Evolutionary conservation across 2,113 vertebrate genomes (phyloP).

Genomic region (Onychorhynchus coronatus): DNA sequence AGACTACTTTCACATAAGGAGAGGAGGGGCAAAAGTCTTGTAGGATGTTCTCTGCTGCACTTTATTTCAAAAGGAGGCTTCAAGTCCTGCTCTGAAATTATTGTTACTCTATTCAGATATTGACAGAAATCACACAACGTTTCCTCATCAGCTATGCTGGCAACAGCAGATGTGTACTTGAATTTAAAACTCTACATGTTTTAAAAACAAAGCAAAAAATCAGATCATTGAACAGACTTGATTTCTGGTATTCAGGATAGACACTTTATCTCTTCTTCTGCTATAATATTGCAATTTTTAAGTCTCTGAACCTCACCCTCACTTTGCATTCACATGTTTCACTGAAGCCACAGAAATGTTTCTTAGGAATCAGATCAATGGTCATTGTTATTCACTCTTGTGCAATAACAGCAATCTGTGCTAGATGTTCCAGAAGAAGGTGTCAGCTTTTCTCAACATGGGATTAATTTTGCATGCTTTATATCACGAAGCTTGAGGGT

Average conservation of each 20-base stretch:
- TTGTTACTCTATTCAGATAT: not conserved
- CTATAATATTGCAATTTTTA: not conserved
- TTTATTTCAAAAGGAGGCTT: not conserved
- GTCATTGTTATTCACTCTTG: not conserved
- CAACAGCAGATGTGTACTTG: not conserved
- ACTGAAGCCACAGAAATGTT: not conserved
- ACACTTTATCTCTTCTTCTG: not conserved
- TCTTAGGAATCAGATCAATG: not conserved
- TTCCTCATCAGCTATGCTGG: not conserved
- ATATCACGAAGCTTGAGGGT: not conserved
- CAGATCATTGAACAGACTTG: not conserved
- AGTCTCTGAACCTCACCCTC: not conserved
- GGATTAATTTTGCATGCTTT: not conserved
- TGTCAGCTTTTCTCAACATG: not conserved
- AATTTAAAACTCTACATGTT: not conserved
- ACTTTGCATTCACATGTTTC: not conserved
- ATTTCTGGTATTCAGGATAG: not conserved
- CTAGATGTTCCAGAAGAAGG: not conserved
- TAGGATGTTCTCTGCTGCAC: not conserved
- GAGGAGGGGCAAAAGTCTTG: not conserved
- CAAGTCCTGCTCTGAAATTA: not conserved
- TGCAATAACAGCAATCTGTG: not conserved
- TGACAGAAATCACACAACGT: constrained; percentile 1
- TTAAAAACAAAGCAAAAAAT: not conserved
- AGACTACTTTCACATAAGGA: not conserved